Base-by-base conservation (phyloP, 2,888 invertebrate genomes). In the Atherix ibis region DNA sequence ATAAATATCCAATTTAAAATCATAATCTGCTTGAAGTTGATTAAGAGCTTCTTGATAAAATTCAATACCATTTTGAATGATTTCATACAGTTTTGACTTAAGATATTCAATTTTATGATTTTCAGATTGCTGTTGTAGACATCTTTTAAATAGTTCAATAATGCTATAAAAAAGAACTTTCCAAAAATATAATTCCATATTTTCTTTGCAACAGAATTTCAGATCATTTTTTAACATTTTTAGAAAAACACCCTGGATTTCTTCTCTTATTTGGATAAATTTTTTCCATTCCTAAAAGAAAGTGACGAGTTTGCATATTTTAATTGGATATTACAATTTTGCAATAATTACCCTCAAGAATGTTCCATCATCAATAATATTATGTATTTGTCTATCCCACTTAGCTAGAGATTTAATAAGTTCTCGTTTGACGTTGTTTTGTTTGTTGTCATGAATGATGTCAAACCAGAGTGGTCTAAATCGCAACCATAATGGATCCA, bases 111-210 rank as follows among this genome's bases (percentile, higher is more conserved):
- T n/a, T n/a, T n/a, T n/a, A n/a, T n/a, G n/a, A n/a, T n/a, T n/a
- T n/a, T n/a, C n/a, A n/a, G n/a, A n/a, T n/a, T n/a, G n/a, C n/a
- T n/a, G n/a, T n/a, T n/a, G n/a, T n/a, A n/a, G n/a, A n/a, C n/a
- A n/a, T n/a, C n/a, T 80, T 43, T 85, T 68, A 46, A 87, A 64
- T 44, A 77, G 67, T 58, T 91, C 89, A 43, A 91, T 85, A 41
- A 87, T 76, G 53, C 80, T 80, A 54, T 92, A 82, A 56, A 82
- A 92, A 4, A 87, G 67, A 40, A 87, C 71, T 58, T 88, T 89
- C 92, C 92, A 92, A 56, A 92, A 76, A 52, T 82, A 76, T 49
- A 83, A 81, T 50, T 92, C 92, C 6, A 88, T 74, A 52, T 88
- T 87, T 51, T 85, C 80, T 27, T 76, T 70, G 52, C 84, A 81